phyloP scores from a whole-genome alignment of 2,888 invertebrate genomes.

The Idaea aversata region DNA sequence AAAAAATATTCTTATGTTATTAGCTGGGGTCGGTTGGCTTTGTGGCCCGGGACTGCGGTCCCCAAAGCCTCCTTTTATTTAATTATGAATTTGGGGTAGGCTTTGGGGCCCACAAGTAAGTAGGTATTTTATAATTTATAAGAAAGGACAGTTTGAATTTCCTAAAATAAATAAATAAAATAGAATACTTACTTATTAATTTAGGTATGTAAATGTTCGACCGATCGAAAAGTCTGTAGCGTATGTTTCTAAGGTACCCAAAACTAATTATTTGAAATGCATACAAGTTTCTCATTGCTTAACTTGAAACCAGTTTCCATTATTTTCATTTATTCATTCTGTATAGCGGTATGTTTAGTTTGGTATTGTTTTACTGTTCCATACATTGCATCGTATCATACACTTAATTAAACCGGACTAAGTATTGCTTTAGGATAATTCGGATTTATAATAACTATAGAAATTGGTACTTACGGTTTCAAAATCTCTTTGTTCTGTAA shows the following conservation, averaged over 20 bases:
- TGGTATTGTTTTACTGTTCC: background rate
- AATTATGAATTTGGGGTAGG: too few relatives aligned
- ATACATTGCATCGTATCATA: background rate
- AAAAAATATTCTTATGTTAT: too few relatives aligned
- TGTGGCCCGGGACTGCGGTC: too few relatives aligned
- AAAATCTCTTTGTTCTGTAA: background rate
- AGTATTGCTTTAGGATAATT: background rate
- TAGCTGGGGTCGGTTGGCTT: too few relatives aligned
- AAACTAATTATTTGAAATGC: background rate
- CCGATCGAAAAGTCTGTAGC: too few relatives aligned
- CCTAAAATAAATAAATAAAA: too few relatives aligned
- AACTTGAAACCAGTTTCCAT: background rate
- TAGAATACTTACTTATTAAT: too few relatives aligned
- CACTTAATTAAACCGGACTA: background rate
- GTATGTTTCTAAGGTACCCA: background rate
- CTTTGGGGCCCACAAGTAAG: too few relatives aligned
- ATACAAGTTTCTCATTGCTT: background rate
- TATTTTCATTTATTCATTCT: background rate
- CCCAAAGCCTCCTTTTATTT: too few relatives aligned
- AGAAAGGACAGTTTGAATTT: too few relatives aligned
- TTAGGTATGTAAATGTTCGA: too few relatives aligned
- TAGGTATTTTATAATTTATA: too few relatives aligned
- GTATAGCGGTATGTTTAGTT: background rate
- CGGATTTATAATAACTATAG: background rate
- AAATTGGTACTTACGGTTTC: background rate